Base-by-base conservation (phyloP, 2,888 invertebrate genomes). In the Brachyptera risi region DNA sequence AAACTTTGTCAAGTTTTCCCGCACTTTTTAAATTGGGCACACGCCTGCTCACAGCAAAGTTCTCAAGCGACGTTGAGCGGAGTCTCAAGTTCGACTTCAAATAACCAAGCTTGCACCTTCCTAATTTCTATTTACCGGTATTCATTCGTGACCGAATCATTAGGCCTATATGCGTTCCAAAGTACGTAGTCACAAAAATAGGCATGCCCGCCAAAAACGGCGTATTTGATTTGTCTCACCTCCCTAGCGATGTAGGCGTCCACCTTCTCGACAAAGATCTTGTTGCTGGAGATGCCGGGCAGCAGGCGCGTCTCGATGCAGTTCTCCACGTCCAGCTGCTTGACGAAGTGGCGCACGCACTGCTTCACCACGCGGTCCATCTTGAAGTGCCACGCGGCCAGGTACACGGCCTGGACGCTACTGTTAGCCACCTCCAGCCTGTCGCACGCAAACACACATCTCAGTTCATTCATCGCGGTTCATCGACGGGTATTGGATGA, bases 331-430 rank as follows among this genome's bases (percentile, higher is more conserved):
- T 82, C 80, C 62, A 88, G 78, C 70, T 86, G 83, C 69, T 81
- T 79, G 40, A 84, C 85, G 69, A 87, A 82, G 77, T 80, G 87
- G 67, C 80, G 80, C 69, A 83, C 88, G 78, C 84, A 92, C 76
- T 85, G 83, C 65, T 81, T 79, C 58, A 87, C 84, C 64, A 88
- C 88, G 23, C 84, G 76, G 67, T 87, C 86, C 80, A 93, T 85
- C 73, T 88, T 87, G 70, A 93, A 80, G 63, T 84, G 83, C 72
- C 82, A 83, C 7, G 92, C 91, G n/a, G 90, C 86, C 70, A 84
- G 78, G 80, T 91, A 93, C 63, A 92, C 85, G 21, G 86, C 83
- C 70, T 87, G 86, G 61, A 92, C 85, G 73, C 84, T 75, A 61
- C 76, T 73, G 4, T 75, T 74, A 47, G 75, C 75, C 56, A 82